Evolutionary conservation across 1,140 invertebrate genomes (phyloP).

Genomic region (Venturia canescens): DNA sequence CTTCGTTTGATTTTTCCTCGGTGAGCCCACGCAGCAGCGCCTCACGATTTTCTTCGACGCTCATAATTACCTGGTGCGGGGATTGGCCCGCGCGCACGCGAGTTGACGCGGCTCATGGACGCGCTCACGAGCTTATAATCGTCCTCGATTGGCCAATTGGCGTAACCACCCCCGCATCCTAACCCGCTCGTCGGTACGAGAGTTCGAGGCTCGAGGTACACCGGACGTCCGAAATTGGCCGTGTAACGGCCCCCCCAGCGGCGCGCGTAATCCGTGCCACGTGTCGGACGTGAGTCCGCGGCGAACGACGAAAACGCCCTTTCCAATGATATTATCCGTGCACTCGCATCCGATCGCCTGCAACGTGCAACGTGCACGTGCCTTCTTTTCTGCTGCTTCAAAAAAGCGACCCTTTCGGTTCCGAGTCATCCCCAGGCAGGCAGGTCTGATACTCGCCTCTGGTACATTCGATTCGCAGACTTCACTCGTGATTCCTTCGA

Average conservation of each 20-base stretch:
- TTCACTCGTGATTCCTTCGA: no score
- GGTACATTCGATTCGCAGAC: no score
- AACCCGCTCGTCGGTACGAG: neutral
- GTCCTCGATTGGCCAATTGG: slow-evolving; percentile 45
- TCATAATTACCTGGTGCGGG: slow-evolving; percentile 17
- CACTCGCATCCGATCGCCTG: no score
- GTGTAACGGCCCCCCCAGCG: slow-evolving; percentile 67
- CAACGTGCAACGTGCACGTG: slow-evolving; percentile 12
- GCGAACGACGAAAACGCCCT: slow-evolving; percentile 12
- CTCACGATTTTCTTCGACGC: no score
- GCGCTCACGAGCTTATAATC: slow-evolving; percentile 33
- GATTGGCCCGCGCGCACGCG: neutral
- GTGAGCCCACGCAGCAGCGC: no score
- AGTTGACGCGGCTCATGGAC: neutral
- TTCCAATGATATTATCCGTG: neutral
- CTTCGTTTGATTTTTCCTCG: slow-evolving; percentile 2
- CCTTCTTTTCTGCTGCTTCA: neutral
- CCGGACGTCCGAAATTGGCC: slow-evolving; percentile 72
- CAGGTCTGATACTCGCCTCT: no score
- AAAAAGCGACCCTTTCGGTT: neutral
- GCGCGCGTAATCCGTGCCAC: slow-evolving; percentile 74
- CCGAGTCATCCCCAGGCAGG: no score
- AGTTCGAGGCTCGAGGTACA: neutral
- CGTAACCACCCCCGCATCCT: slow-evolving; percentile 26
- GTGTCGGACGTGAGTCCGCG: slow-evolving; percentile 63